These are phyloP conservation scores for Burhinus bistriatus DNA, from an alignment of 2,113 vertebrate species.

Conservation along the genomic window DNA sequence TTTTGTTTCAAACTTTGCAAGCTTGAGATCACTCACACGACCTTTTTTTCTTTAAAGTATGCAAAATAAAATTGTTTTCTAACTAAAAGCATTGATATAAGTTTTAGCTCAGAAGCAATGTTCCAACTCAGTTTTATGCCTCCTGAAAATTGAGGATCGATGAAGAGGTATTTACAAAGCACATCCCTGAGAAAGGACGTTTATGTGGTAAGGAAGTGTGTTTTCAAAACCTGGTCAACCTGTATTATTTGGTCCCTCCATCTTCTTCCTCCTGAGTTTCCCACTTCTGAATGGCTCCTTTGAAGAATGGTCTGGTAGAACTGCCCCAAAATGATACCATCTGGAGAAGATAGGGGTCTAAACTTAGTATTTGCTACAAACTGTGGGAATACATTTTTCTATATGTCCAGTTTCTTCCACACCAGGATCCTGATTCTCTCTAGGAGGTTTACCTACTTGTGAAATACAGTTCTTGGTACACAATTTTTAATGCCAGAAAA, in stretches of 20 bases:
- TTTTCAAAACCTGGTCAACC: neutral
- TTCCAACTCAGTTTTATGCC: neutral
- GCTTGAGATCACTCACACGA: neutral
- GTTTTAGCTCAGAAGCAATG: neutral
- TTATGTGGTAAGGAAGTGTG: neutral
- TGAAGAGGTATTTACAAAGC: neutral
- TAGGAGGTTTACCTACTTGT: neutral
- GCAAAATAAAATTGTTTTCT: constrained; percentile 14
- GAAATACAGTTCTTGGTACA: neutral
- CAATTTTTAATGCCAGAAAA: neutral
- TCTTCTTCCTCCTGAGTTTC: neutral
- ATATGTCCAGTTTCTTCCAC: neutral
- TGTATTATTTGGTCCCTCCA: neutral
- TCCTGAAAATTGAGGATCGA: neutral
- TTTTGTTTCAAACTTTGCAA: constrained; percentile 5
- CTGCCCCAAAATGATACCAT: neutral
- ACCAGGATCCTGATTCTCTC: neutral
- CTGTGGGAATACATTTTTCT: neutral
- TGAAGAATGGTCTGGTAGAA: neutral
- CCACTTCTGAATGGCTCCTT: neutral
- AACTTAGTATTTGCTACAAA: neutral
- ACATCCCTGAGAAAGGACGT: neutral
- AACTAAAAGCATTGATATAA: neutral
- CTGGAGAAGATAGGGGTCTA: neutral
- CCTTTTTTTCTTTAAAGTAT: neutral